Conservation (phyloP, 2,888 invertebrate genomes). For the Euproctis similis region DNA sequence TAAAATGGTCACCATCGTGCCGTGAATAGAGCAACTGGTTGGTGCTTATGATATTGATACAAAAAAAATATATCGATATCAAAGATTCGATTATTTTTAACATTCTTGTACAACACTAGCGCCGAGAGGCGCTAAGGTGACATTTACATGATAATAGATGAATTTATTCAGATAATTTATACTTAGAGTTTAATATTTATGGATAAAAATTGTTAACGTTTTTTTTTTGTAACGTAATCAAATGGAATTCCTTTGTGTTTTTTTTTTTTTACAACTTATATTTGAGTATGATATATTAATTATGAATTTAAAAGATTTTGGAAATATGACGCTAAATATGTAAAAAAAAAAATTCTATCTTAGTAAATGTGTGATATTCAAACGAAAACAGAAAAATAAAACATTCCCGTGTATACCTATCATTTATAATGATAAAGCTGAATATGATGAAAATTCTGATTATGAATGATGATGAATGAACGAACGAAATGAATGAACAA, state of each 20-base stretch:
- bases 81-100: conserved; percentile 52
- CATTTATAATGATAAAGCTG: conserved; percentile 28
- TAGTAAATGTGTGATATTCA: conserved; percentile 20
- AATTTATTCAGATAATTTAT: conserved; percentile 44
- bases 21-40: conserved; percentile 42
- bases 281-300: too few relatives aligned
- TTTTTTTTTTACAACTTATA: too few relatives aligned
- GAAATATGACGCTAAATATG: too few relatives aligned
- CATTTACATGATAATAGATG: conserved; percentile 58
- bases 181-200: conserved; percentile 32
- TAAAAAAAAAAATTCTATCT: too few relatives aligned
- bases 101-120: conserved; percentile 45
- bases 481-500: conserved; percentile 33
- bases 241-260: conserved; percentile 22
- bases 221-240: conserved; percentile 21
- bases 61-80: conserved; percentile 35
- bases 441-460: conserved; percentile 36
- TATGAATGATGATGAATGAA: conserved; percentile 31
- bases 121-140: conserved; percentile 59
- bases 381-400: conserved; percentile 26
- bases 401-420: conserved; percentile 21
- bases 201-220: conserved; percentile 28
- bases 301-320: too few relatives aligned
- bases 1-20: conserved; percentile 61
- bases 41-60: conserved; percentile 31